A percentile compares a stretch with the other conserved stretches of the same genome.
Evolutionary conservation across 92 coral and sea anemone genomes (phyloP).

Genomic region (Siderastrea radians): DNA sequence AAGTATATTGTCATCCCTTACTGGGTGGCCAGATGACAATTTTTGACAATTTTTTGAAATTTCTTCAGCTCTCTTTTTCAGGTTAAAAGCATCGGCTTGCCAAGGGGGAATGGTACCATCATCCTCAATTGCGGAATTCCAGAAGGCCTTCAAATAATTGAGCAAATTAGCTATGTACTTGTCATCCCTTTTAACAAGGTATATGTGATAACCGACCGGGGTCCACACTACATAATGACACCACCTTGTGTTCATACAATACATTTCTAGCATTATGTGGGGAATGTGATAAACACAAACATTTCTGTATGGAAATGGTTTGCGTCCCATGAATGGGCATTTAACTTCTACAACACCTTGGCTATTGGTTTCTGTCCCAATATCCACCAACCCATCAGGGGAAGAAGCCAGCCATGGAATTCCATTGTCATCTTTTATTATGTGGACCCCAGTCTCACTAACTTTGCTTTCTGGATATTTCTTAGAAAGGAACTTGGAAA

Average conservation of each 20-base stretch:
- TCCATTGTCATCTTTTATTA: too few species aligned
- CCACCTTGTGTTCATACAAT: constrained; percentile 13
- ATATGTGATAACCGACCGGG: constrained; percentile 55
- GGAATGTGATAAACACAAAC: constrained; percentile 65
- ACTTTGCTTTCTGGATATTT: constrained; percentile 18
- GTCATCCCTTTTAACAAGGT: constrained; percentile 64
- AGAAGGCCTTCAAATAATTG: constrained; percentile 43
- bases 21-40: constrained; percentile 17
- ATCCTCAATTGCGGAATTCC: constrained; percentile 27
- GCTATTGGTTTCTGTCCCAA: too few species aligned
- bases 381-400: too few species aligned
- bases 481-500: constrained; percentile 22
- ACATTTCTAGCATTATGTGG: constrained; percentile 68
- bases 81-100: constrained; percentile 42
- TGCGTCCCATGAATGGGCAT: constrained; percentile 34
- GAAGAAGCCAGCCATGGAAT: too few species aligned
- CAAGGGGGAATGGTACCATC: constrained; percentile 21
- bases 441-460: constrained; percentile 29
- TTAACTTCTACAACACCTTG: neutral
- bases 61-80: constrained; percentile 34
- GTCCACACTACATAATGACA: constrained; percentile 75
- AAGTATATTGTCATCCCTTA: constrained; percentile 23
- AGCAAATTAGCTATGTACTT: constrained; percentile 27
- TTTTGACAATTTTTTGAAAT: constrained; percentile 22
- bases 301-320: constrained; percentile 47